Base-by-base conservation (phyloP, 2,888 invertebrate genomes). In the Scaptomyza parva region DNA sequence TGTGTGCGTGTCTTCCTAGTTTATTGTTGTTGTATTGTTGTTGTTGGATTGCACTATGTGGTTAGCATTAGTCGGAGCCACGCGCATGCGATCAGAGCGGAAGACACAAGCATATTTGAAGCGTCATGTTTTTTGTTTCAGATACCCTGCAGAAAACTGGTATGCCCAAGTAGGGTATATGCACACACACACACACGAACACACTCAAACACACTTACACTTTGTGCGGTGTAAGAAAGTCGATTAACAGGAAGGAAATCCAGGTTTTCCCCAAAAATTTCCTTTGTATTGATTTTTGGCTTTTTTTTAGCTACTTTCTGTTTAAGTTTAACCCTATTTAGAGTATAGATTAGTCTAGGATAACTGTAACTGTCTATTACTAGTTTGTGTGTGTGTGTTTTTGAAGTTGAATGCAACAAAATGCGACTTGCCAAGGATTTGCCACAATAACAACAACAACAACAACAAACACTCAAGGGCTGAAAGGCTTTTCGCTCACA, bases 401-500 rank as follows among this genome's bases (percentile, higher is more conserved):
- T 47, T 47, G 35, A 37, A 41, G 41, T 33, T 48, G 68, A 20
- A 55, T 74, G 55, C 44, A 69, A 69, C 39, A 52, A 57, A 37
- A 61, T 74, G 70, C 59, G 71, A 41, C 69, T 63, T 63, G 74
- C 57, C 64, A 61, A 76, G 77, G 35, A 66, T 72, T 73, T 77
- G 78, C 70, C 78, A 64, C 75, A n/a, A n/a, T n/a, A n/a, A n/a
- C n/a, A n/a, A n/a, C n/a, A n/a, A n/a, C n/a, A n/a, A n/a, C n/a
- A n/a, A n/a, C n/a, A 84, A 76, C 76, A 88, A 78, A 83, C 86
- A 86, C 86, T 88, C 84, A 80, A 75, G 44, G 70, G 81, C 84
- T 84, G 88, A 84, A 84, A 88, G 88, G 86, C 81, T 84, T 88
- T 88, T 77, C 79, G 78, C 79, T 76, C 64, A 76, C 78, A 83